Evolutionary conservation across 2,797 vertebrate species (phyloP), one percentile per base, ranked within the genome.

Genomic region (Eptatretus atami): DNA sequence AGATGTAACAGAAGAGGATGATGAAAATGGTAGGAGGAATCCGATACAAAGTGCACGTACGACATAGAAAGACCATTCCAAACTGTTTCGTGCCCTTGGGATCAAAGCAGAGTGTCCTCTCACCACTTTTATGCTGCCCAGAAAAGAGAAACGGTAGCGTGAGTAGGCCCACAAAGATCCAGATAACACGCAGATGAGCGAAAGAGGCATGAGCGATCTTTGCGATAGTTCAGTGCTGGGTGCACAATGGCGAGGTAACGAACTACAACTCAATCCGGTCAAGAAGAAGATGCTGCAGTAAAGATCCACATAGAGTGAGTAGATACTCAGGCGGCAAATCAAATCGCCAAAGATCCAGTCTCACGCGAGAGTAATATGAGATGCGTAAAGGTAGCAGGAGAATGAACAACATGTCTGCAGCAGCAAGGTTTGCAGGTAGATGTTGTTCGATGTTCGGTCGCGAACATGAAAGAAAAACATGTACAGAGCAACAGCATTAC

Each of bases 61-160:
- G 90, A 82, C 65, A 95, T 73, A 25, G 70, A 3, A 13, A 79
- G 53, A 78, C 52, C 1, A 90, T 2, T 5, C 72, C 76, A 1
- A 65, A 69, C 66, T 70, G 13, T 9, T 15, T 10, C 9, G 65
- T 12, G 11, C 65, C 55, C 0, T 83, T 83, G 1, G 85, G 84
- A 63, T 95, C 88, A 1, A 87, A 90, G 69, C 88, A 96, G 72
- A 88, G 90, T 66, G 78, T 87, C 72, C 81, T 84, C 66, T 86
- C 84, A 13, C 65, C 66, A 13, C 55, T n/a, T 52, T 65, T 9
- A 52, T 76, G 52, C 1, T 80, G 65, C 1, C 53, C 52, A 1
- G 55, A 3, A 1, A 63, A n/a, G 9, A 70, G 14, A 53, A 68
- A 67, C 2, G 65, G 24, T 2, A 57, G 25, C 8, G 60, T 63